Base-by-base conservation (phyloP, 2,888 invertebrate genomes). In the Diachrysia chrysitis region DNA sequence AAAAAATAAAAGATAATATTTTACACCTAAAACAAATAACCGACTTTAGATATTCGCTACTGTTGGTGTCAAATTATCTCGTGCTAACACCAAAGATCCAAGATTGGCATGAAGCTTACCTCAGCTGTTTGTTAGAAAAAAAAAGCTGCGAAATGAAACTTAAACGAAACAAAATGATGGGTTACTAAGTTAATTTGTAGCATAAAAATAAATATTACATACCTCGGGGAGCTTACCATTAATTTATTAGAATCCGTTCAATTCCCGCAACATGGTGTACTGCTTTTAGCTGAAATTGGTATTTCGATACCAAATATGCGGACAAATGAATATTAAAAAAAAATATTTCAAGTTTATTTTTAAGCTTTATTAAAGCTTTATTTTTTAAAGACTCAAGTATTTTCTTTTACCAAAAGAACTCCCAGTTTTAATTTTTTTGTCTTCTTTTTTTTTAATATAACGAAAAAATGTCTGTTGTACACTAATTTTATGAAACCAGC, bases 161-260 rank as follows among this genome's bases (percentile, higher is more conserved):
- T n/a, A 54, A 23, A 54, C 17, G 9, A 37, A 68, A 57, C 46
- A 73, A 58, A 29, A 21, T 10, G 12, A 21, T 10, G 12, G 61
- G 55, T 59, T 59, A 65, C 61, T 63, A 29, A 46, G 51, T 72
- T 35, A 55, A 61, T 42, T 60, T 63, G 58, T 53, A 21, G 14
- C 2, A 48, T 55, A 59, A 48, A 25, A 46, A 66, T 62, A 14
- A 21, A 54, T 25, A 32, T 74, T 75, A 75, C 74, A 48, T 75
- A 75, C 74, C 74, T 73, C 66, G 14, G 42, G 48, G 66, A 65
- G 91, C 16, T 94, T 92, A 79, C 96, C 96, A 83, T 96, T 96
- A 48, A 93, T 88, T 84, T 86, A 84, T 75, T 71, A 66, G 42
- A 72, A 56, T 69, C 73, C 74, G 6, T 62, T 55, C 54, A 55